Percentiles rank a stretch among this genome's conserved stretches.
Evolutionary conservation across 1,140 invertebrate genomes (phyloP).

Genomic region (Drosophila sucinea): DNA sequence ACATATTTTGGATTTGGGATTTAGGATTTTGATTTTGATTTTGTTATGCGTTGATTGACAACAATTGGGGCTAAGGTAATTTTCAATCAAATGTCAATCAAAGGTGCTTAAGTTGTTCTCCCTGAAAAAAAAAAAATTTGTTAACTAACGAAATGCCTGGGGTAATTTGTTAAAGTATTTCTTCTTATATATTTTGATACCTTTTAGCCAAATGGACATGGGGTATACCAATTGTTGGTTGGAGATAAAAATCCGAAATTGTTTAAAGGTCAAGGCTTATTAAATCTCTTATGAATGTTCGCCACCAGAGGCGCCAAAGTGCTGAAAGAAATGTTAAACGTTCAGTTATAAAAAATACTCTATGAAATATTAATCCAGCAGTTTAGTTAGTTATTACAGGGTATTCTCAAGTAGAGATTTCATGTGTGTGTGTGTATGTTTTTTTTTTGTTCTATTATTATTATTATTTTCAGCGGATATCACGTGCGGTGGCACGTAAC

Average conservation of each 20-base stretch:
- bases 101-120: constrained; percentile 19
- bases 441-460: constrained; percentile 48
- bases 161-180: constrained; percentile 33
- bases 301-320: no score
- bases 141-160: constrained; percentile 27
- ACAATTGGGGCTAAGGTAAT: constrained; percentile 24
- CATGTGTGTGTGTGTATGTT: background rate
- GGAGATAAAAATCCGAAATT: no score
- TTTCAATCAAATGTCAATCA: constrained; percentile 32
- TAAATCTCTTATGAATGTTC: no score
- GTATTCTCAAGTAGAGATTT: background rate
- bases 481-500: constrained; percentile 26
- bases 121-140: background rate
- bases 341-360: no score
- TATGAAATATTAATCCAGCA: no score
- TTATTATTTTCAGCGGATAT: constrained; percentile 31
- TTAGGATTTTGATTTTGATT: constrained; percentile 13
- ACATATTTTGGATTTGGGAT: constrained; percentile 18
- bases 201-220: background rate
- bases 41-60: constrained; percentile 24
- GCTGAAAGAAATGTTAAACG: no score
- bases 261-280: no score
- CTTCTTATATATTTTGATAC: background rate
- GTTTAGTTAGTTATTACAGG: background rate
- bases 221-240: no score